These are phyloP conservation scores for Vollenhovia emeryi DNA, from an alignment of 1,140 invertebrate species.

Conservation along the genomic window DNA sequence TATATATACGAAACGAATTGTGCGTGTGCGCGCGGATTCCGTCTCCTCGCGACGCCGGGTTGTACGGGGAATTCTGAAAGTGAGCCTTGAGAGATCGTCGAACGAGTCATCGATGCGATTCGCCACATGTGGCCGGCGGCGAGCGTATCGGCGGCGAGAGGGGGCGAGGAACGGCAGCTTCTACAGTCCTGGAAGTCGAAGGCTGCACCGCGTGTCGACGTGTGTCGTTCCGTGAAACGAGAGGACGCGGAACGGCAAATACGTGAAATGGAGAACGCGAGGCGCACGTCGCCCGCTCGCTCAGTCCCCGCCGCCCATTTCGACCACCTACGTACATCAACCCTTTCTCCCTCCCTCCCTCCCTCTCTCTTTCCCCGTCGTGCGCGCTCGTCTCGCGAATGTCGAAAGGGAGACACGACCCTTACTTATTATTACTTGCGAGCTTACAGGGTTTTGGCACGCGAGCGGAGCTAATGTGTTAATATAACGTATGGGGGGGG, in stretches of 20 bases:
- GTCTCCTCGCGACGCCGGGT: neutral
- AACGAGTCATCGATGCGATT: constrained; percentile 50
- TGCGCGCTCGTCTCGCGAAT: constrained; percentile 55
- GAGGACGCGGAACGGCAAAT: constrained; percentile 13
- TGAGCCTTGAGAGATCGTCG: constrained; percentile 26
- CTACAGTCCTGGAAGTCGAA: constrained; percentile 24
- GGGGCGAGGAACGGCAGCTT: neutral
- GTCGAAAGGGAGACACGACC: constrained; percentile 67
- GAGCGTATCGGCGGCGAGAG: neutral
- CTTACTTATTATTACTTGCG: constrained; percentile 82
- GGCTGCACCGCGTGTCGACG: constrained; percentile 20
- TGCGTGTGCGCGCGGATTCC: neutral
- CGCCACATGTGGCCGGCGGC: constrained; percentile 9
- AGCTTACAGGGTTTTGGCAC: constrained; percentile 81
- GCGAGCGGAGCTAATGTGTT: constrained; percentile 83
- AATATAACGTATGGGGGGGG: constrained; percentile 81
- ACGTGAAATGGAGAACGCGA: neutral
- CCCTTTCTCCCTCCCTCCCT: neutral
- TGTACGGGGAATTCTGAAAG: constrained; percentile 18
- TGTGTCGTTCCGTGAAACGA: constrained; percentile 52
- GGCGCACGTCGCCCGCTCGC: neutral
- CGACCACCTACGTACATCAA: constrained; percentile 14
- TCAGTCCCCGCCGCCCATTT: neutral
- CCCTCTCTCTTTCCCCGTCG: neutral
- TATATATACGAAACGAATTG: constrained; percentile 37